These are phyloP conservation scores for Anguilla japonica DNA, from an alignment of 2,113 vertebrate species.

Conservation along the genomic window DNA sequence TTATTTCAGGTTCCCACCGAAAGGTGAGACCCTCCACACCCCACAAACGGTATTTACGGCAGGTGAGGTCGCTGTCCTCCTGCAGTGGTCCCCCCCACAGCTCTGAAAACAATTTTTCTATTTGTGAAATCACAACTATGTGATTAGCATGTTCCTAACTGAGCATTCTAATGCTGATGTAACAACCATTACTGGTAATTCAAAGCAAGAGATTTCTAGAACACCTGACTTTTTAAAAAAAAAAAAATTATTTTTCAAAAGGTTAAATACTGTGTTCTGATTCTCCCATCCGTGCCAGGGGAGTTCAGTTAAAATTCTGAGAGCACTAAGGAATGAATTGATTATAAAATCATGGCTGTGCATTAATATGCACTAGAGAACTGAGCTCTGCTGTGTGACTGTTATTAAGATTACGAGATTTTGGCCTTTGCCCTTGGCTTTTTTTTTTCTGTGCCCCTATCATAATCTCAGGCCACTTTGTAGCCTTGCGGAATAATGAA, in stretches of 20 bases:
- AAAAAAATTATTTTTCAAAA: too few relatives aligned
- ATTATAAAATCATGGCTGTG: neutral
- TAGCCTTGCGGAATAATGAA: neutral
- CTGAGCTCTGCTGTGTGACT: too few relatives aligned
- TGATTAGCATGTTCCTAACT: too few relatives aligned
- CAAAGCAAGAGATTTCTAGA: too few relatives aligned
- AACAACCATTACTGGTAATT: too few relatives aligned
- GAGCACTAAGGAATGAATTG: neutral
- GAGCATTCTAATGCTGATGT: too few relatives aligned
- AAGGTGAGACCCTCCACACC: neutral
- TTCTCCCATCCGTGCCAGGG: neutral
- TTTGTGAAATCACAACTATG: neutral
- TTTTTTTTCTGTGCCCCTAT: neutral
- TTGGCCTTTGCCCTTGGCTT: neutral
- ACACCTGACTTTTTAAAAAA: too few relatives aligned
- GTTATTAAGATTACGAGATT: neutral
- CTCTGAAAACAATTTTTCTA: neutral
- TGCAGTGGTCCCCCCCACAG: neutral
- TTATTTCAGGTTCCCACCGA: neutral
- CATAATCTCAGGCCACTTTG: neutral
- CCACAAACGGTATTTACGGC: neutral
- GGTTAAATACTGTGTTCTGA: neutral
- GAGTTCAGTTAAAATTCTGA: neutral
- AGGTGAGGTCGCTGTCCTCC: neutral
- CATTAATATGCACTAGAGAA: neutral